A percentile compares a stretch with the other conserved stretches of the same genome.
phyloP scores from a whole-genome alignment of 2,113 vertebrate species.

The Pterocles gutturalis region DNA sequence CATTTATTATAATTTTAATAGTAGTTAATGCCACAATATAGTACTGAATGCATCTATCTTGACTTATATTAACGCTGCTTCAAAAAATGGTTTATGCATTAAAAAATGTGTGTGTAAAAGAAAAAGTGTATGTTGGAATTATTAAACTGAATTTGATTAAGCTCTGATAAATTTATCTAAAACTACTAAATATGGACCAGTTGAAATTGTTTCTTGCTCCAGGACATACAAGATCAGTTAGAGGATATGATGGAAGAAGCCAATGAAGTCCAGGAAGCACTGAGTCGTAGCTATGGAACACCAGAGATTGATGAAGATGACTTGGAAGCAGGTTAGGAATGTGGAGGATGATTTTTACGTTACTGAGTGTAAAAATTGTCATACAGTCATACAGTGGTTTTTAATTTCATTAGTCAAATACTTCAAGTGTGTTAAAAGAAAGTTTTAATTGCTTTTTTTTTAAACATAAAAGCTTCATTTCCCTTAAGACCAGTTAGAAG shows the following conservation, averaged over 20 bases:
- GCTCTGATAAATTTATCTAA: neutral
- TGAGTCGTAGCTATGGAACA: slow-evolving; percentile 94
- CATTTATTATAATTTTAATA: neutral
- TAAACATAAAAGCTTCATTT: neutral
- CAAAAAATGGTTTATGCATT: neutral
- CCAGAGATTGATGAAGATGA: slow-evolving; percentile 97
- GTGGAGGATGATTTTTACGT: neutral
- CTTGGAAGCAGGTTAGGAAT: slow-evolving; percentile 90
- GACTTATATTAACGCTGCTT: neutral
- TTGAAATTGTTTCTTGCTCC: neutral
- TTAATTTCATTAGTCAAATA: neutral
- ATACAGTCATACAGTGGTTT: neutral
- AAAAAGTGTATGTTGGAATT: neutral
- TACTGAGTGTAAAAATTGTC: neutral
- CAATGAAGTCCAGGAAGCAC: slow-evolving; percentile 91
- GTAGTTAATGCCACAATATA: neutral
- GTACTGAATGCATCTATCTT: neutral
- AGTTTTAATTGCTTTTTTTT: neutral
- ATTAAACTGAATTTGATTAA: neutral
- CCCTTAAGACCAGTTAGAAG: neutral
- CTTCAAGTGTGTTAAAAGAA: neutral
- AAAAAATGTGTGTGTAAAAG: neutral
- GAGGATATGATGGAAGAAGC: slow-evolving; percentile 99
- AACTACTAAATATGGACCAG: neutral
- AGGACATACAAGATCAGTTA: slow-evolving; percentile 96